These are phyloP conservation scores for Drosophila histrio DNA, from an alignment of 2,888 invertebrate species.

Conservation along the genomic window DNA sequence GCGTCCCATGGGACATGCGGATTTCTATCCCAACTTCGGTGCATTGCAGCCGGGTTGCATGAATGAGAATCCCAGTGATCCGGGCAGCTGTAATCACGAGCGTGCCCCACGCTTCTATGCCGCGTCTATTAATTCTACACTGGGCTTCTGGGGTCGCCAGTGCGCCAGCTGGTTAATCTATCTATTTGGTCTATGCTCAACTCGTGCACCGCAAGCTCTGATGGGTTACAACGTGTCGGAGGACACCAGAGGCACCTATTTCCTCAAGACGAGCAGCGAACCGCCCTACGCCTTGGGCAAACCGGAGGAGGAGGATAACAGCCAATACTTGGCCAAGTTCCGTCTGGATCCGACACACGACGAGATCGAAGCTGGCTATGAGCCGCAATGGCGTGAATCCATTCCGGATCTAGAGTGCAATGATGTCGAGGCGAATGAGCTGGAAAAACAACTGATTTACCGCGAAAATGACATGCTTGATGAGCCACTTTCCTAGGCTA, in stretches of 20 bases:
- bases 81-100: slow-evolving; percentile 86
- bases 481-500: slow-evolving; percentile 31
- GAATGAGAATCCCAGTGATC: slow-evolving; percentile 82
- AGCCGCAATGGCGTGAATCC: slow-evolving; percentile 62
- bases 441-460: slow-evolving; percentile 47
- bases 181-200: slow-evolving; percentile 85
- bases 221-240: slow-evolving; percentile 85
- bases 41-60: slow-evolving; percentile 87
- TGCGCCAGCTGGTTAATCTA: slow-evolving; percentile 86
- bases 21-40: slow-evolving; percentile 87
- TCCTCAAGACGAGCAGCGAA: slow-evolving; percentile 80
- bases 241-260: slow-evolving; percentile 84
- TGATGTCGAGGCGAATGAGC: slow-evolving; percentile 21
- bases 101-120: slow-evolving; percentile 87
- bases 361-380: slow-evolving; percentile 61
- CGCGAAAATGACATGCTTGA: slow-evolving; percentile 37
- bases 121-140: slow-evolving; percentile 85
- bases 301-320: slow-evolving; percentile 45
- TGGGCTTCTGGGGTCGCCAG: slow-evolving; percentile 86
- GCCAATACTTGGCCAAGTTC: slow-evolving; percentile 49
- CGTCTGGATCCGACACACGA: slow-evolving; percentile 34
- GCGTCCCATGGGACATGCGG: slow-evolving; percentile 85
- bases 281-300: slow-evolving; percentile 72
- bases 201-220: slow-evolving; percentile 74
- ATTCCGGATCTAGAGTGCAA: slow-evolving; percentile 47